Evolutionary conservation across 2,797 vertebrate genomes (phyloP).

Genomic region (Chrosomus eos): DNA sequence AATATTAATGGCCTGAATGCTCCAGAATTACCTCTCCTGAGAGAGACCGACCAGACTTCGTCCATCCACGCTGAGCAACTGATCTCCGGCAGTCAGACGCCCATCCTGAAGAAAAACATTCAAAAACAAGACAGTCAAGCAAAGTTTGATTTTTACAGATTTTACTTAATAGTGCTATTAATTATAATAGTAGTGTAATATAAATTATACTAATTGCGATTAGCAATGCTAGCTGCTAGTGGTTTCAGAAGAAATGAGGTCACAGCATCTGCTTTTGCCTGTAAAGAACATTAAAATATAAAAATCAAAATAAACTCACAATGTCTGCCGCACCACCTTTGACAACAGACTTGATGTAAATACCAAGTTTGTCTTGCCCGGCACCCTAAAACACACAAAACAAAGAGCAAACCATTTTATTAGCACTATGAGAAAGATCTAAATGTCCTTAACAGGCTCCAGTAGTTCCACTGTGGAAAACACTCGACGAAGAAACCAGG

Average conservation of each 20-base stretch:
- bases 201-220: background rate
- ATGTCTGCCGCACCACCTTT: slow-evolving; percentile 97
- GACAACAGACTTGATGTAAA: slow-evolving; percentile 98
- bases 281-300: background rate
- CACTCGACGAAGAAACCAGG: background rate
- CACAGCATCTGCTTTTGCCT: slow-evolving; percentile 22
- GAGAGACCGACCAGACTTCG: slow-evolving; percentile 95
- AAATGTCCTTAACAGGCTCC: background rate
- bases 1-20: slow-evolving; percentile 9
- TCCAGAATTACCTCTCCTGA: slow-evolving; percentile 89
- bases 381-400: slow-evolving; percentile 84
- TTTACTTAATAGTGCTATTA: background rate
- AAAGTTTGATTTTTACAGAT: background rate
- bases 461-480: background rate
- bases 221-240: background rate
- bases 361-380: slow-evolving; percentile 97
- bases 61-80: slow-evolving; percentile 96
- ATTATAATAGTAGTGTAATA: background rate
- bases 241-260: background rate
- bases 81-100: slow-evolving; percentile 93
- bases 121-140: background rate
- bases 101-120: slow-evolving; percentile 82
- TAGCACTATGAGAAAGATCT: background rate
- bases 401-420: slow-evolving; percentile 13
- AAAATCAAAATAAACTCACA: slow-evolving; percentile 75